phyloP scores from a whole-genome alignment of 1,140 invertebrate species.

The Gerris buenoi region DNA sequence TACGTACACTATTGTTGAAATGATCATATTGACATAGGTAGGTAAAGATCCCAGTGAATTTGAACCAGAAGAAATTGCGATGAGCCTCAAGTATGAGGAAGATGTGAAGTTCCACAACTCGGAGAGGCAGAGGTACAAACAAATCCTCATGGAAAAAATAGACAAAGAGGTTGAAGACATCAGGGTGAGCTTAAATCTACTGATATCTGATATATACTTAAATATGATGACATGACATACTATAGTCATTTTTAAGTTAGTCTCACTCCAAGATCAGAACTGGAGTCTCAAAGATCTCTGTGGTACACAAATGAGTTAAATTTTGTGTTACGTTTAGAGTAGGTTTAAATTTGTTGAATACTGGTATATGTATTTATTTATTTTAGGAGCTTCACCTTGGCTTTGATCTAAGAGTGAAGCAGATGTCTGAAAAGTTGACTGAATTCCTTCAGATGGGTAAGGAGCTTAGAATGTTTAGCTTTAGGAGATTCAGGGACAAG shows the following conservation, averaged over 20 bases:
- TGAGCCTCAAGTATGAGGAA: not conserved
- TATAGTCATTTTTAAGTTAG: too few relatives aligned
- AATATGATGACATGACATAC: too few relatives aligned
- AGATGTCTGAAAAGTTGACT: not conserved
- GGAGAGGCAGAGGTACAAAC: not conserved
- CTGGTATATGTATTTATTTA: too few relatives aligned
- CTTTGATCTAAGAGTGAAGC: slow-evolving; percentile 2
- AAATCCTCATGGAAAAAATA: not conserved
- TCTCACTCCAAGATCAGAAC: too few relatives aligned
- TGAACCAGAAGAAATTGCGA: not conserved
- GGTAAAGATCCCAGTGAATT: not conserved
- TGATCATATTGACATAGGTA: too few relatives aligned
- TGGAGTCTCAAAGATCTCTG: too few relatives aligned
- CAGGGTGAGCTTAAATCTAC: too few relatives aligned
- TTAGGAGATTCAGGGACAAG: not conserved
- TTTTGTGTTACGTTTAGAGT: too few relatives aligned
- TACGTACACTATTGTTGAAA: too few relatives aligned
- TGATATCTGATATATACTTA: too few relatives aligned
- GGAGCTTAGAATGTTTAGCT: not conserved
- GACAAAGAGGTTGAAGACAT: not conserved
- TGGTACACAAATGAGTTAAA: too few relatives aligned
- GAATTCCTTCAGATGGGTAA: not conserved
- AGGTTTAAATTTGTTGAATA: too few relatives aligned
- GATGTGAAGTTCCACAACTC: not conserved
- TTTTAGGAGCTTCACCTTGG: not conserved